phyloP scores from a whole-genome alignment of 2,113 vertebrate genomes.

The Psittacula cyanocephala region DNA sequence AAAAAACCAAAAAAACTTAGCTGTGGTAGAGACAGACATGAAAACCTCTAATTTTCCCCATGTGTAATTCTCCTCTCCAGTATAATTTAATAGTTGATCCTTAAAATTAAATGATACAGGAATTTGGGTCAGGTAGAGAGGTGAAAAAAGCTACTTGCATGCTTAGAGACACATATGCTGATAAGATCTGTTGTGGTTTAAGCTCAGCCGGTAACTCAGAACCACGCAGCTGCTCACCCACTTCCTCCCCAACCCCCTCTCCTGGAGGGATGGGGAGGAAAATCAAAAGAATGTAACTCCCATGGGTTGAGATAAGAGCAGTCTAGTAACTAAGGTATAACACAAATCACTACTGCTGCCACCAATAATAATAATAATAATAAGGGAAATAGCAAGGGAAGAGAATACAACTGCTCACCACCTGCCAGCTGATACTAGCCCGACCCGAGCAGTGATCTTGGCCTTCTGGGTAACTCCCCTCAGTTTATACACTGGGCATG shows the following conservation, averaged over 20 bases:
- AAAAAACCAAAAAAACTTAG: background rate
- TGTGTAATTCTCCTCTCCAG: background rate
- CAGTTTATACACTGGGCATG: background rate
- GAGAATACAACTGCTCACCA: background rate
- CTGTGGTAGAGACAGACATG: background rate
- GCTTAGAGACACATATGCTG: background rate
- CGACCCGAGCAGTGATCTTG: background rate
- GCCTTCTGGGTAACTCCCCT: background rate
- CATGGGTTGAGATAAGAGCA: background rate
- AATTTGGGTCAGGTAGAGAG: background rate
- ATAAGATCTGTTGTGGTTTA: background rate
- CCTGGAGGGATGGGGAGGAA: background rate
- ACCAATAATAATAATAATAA: background rate
- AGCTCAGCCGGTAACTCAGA: background rate
- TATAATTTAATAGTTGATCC: background rate
- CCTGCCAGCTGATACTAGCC: background rate
- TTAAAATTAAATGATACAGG: background rate
- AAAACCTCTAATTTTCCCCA: background rate
- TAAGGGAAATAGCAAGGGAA: background rate
- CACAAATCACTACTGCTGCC: background rate
- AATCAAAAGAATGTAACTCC: background rate
- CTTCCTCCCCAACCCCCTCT: background rate
- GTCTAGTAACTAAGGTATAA: background rate
- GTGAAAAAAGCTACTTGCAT: background rate
- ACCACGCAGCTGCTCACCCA: rapidly evolving